A percentile compares a stretch with the other conserved stretches of the same genome.
Evolutionary conservation across 2,797 vertebrate genomes (phyloP).

Genomic region (Malurus splendens): DNA sequence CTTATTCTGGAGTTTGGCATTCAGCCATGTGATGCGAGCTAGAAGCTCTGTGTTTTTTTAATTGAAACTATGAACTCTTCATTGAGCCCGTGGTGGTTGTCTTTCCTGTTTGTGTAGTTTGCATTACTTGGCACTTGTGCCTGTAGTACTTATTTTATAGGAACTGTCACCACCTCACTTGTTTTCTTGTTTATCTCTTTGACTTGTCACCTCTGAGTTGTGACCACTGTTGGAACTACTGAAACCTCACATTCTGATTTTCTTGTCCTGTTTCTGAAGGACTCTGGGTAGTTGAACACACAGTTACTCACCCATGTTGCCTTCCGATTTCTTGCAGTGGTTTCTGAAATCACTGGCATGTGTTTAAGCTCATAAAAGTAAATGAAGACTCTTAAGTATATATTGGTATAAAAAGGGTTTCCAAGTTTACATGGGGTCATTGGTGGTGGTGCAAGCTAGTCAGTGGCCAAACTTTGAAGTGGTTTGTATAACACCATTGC

Average conservation of each 20-base stretch:
- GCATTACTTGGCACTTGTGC: neutral
- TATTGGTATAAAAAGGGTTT: slow-evolving; percentile 18
- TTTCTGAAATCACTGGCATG: slow-evolving; percentile 67
- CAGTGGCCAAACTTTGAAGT: neutral
- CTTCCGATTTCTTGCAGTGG: slow-evolving; percentile 47
- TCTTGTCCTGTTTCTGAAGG: neutral
- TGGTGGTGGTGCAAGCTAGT: neutral
- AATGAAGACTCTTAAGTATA: slow-evolving; percentile 28
- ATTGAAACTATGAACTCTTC: neutral
- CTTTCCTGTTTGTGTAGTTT: neutral
- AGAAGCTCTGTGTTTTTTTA: neutral
- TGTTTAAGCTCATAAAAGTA: slow-evolving; percentile 56
- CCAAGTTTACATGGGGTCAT: neutral
- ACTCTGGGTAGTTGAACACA: neutral
- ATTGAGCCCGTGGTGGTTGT: neutral
- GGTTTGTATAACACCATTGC: neutral
- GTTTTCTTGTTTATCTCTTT: neutral
- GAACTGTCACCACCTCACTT: neutral
- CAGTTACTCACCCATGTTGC: neutral
- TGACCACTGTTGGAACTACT: neutral
- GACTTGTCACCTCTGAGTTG: neutral
- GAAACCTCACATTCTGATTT: neutral
- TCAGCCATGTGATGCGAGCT: neutral
- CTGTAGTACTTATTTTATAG: neutral
- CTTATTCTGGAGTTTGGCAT: neutral